phyloP scores from a whole-genome alignment of 2,888 invertebrate species.

The Psylliodes chrysocephalus region DNA sequence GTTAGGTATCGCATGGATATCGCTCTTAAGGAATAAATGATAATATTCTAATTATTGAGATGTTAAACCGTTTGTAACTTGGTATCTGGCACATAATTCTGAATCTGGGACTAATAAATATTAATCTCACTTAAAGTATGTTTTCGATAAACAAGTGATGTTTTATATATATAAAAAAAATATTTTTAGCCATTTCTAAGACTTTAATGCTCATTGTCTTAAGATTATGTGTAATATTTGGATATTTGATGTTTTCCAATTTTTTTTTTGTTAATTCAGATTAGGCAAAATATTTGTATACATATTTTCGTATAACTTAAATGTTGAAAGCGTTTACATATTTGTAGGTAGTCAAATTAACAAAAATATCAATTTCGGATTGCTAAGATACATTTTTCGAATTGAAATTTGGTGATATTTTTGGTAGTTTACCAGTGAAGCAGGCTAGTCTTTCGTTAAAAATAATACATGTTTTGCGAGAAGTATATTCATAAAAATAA shows the following conservation, averaged over 20 bases:
- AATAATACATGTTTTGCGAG: too few species aligned
- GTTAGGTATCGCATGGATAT: too few species aligned
- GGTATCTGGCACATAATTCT: too few species aligned
- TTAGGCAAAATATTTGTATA: conserved; percentile 12
- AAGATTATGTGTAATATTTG: background rate
- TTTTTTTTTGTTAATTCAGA: background rate
- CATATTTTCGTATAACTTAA: conserved; percentile 16
- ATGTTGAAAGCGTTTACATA: conserved; percentile 5
- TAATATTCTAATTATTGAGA: too few species aligned
- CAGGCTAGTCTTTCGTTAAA: too few species aligned
- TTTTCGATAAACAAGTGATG: background rate
- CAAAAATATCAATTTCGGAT: conserved; percentile 4
- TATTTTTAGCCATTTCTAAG: background rate
- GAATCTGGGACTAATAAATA: background rate
- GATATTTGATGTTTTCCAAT: conserved; percentile 23
- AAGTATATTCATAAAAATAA: too few species aligned
- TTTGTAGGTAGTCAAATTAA: conserved; percentile 6
- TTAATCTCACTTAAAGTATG: background rate
- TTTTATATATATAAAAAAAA: background rate
- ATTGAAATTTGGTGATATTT: background rate
- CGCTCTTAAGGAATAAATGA: too few species aligned
- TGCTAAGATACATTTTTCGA: background rate
- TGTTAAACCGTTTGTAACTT: too few species aligned
- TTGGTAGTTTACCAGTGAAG: conserved; percentile 5
- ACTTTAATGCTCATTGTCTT: conserved; percentile 17